These are phyloP conservation scores for Phaethornis superciliosus DNA, from an alignment of 2,113 vertebrate species.

Conservation along the genomic window DNA sequence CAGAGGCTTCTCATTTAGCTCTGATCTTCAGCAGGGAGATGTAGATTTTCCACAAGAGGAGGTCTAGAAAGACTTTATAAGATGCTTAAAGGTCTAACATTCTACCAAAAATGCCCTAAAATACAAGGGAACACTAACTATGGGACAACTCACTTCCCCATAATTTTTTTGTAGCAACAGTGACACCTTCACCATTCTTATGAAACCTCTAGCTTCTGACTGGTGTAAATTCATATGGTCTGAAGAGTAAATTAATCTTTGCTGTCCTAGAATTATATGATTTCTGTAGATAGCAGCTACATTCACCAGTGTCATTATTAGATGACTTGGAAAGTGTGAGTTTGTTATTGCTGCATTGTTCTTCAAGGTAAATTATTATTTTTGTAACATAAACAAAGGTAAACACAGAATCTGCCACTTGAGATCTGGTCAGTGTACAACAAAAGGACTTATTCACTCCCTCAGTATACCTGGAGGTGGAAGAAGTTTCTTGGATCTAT, in stretches of 20 bases:
- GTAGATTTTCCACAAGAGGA: neutral
- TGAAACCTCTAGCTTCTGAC: neutral
- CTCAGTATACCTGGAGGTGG: neutral
- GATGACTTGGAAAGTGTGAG: neutral
- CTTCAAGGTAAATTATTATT: neutral
- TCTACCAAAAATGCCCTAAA: neutral
- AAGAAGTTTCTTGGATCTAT: neutral
- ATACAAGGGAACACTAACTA: neutral
- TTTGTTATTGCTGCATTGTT: neutral
- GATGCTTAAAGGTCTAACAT: neutral
- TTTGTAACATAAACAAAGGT: neutral
- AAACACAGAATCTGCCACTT: neutral
- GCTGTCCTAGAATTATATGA: neutral
- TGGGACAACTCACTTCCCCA: neutral
- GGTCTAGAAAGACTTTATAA: neutral
- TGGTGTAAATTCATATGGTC: neutral
- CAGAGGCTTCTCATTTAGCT: neutral
- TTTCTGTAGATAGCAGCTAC: neutral
- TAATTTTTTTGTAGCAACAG: neutral
- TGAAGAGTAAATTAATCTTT: neutral
- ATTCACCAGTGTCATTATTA: neutral
- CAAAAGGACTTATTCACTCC: neutral
- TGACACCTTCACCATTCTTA: neutral
- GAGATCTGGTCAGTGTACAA: neutral
- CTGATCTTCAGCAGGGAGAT: neutral